These are phyloP conservation scores for Latrodectus elegans DNA, from an alignment of 2,888 invertebrate species.

Conservation along the genomic window DNA sequence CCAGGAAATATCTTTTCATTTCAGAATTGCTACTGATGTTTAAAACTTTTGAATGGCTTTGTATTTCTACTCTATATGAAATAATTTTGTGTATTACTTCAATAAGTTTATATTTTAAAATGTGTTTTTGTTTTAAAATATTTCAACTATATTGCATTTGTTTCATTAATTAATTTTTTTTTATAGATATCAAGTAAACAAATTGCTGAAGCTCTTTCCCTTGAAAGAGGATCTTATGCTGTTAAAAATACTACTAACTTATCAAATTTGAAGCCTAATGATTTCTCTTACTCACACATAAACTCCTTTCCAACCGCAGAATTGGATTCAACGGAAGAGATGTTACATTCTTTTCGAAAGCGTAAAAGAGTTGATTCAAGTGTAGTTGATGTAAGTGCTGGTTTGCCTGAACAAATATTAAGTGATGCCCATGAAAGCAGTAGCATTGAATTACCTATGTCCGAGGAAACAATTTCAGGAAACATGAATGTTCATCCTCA, in stretches of 20 bases:
- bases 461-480: conserved; percentile 18
- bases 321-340: conserved; percentile 3
- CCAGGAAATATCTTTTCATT: too few species aligned
- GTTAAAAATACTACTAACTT: conserved; percentile 17
- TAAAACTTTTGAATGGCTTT: too few species aligned
- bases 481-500: conserved; percentile 20
- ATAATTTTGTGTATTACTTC: too few species aligned
- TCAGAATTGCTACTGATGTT: too few species aligned
- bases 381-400: conserved; percentile 34
- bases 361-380: conserved; percentile 32
- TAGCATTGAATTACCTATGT: conserved; percentile 35
- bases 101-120: too few species aligned
- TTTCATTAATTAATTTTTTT: neutral
- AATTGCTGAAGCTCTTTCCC: conserved; percentile 53
- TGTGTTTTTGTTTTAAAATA: too few species aligned
- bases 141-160: neutral
- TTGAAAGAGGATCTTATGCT: conserved; percentile 53
- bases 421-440: conserved; percentile 50
- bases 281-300: neutral
- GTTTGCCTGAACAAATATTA: conserved; percentile 54
- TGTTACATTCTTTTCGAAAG: conserved; percentile 16
- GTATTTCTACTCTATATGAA: too few species aligned
- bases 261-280: neutral
- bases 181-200: conserved; percentile 52
- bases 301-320: neutral